These are phyloP conservation scores for Chymomyza caudatula DNA, from an alignment of 2,888 invertebrate genomes.

Conservation along the genomic window DNA sequence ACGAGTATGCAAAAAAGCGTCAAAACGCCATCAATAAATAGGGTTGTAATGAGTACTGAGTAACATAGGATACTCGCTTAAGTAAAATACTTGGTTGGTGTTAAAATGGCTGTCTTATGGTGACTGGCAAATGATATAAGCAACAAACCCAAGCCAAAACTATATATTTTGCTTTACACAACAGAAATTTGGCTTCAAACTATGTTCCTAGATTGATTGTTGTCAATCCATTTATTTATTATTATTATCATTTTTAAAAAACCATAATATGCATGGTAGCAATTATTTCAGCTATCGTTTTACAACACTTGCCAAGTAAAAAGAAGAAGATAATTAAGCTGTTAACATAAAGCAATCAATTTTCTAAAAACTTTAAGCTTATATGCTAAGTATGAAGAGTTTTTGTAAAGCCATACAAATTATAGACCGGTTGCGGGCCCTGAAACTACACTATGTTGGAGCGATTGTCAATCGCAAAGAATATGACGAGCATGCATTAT, in stretches of 20 bases:
- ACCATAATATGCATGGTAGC: too few species aligned
- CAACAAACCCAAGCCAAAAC: neutral
- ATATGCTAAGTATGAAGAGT: slow-evolving; percentile 50
- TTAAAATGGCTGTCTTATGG: neutral
- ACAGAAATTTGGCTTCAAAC: neutral
- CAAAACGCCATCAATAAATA: slow-evolving; percentile 62
- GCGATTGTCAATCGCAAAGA: neutral
- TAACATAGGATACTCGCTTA: neutral
- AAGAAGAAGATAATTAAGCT: too few species aligned
- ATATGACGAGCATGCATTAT: neutral
- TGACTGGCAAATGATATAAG: neutral
- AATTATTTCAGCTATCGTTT: too few species aligned
- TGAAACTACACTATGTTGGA: slow-evolving; percentile 6
- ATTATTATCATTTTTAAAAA: too few species aligned
- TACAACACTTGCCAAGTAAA: too few species aligned
- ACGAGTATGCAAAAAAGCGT: slow-evolving; percentile 34
- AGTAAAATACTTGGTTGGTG: neutral
- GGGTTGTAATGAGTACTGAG: slow-evolving; percentile 32
- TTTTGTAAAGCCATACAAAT: slow-evolving; percentile 44
- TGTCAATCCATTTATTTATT: too few species aligned
- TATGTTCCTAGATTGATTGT: neutral
- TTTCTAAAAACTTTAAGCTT: neutral
- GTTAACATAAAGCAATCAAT: too few species aligned
- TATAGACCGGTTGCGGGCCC: slow-evolving; percentile 32
- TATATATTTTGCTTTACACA: neutral